phyloP scores from a whole-genome alignment of 2,888 invertebrate species.

The Folsomia manolachei region DNA sequence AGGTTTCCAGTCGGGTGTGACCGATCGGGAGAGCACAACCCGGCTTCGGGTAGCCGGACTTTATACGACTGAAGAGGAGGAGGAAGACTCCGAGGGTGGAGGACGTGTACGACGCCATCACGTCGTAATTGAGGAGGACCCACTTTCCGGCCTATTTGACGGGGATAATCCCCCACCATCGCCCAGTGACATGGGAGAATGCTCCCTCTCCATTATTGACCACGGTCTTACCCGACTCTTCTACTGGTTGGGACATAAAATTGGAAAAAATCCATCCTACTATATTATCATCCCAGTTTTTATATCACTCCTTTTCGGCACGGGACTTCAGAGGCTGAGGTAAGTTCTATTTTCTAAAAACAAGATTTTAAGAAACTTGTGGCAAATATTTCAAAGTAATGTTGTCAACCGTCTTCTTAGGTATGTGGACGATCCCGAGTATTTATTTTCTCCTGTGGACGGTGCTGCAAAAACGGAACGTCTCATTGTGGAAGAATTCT shows the following conservation, averaged over 20 bases:
- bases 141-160: constrained; percentile 14
- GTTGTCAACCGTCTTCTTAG: neutral
- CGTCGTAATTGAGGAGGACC: constrained; percentile 32
- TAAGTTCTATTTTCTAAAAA: constrained; percentile 53
- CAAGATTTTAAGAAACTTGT: no score
- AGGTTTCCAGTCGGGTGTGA: constrained; percentile 47
- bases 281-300: constrained; percentile 84
- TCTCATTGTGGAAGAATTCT: constrained; percentile 74
- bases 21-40: neutral
- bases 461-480: constrained; percentile 72
- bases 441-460: constrained; percentile 83
- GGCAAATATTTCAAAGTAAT: no score
- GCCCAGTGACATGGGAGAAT: constrained; percentile 37
- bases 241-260: constrained; percentile 73
- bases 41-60: constrained; percentile 28
- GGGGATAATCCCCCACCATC: constrained; percentile 10
- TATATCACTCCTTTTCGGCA: constrained; percentile 74
- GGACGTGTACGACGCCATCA: constrained; percentile 23
- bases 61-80: constrained; percentile 9
- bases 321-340: constrained; percentile 76
- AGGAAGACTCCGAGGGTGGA: neutral
- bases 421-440: constrained; percentile 90
- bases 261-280: constrained; percentile 80
- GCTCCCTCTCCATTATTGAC: constrained; percentile 59
- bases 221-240: constrained; percentile 74